phyloP scores from a whole-genome alignment of 1,140 invertebrate genomes.

The Sycophaga agraensis region DNA sequence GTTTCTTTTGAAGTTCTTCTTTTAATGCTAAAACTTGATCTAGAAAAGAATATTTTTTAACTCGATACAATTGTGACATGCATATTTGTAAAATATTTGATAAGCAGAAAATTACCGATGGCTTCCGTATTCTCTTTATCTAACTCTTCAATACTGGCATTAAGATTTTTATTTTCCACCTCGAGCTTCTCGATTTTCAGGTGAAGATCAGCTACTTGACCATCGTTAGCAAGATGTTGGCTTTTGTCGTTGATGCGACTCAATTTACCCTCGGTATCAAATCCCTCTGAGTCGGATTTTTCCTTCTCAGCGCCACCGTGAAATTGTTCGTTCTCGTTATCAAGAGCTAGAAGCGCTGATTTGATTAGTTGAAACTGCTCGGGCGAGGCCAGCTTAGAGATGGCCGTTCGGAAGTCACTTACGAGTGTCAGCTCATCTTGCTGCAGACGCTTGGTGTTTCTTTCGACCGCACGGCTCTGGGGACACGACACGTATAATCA shows the following conservation, averaged over 20 bases:
- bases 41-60: conserved; percentile 37
- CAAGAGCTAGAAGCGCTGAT: conserved; percentile 54
- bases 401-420: conserved; percentile 48
- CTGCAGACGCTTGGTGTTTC: conserved; percentile 46
- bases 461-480: conserved; percentile 49
- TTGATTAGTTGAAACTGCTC: conserved; percentile 51
- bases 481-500: no score
- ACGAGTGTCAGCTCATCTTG: conserved; percentile 46
- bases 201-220: conserved; percentile 35
- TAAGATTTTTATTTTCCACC: conserved; percentile 61
- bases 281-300: conserved; percentile 38
- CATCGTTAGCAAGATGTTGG: conserved; percentile 16
- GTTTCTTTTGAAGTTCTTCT: conserved; percentile 64
- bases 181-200: conserved; percentile 54
- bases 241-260: not conserved
- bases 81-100: not conserved
- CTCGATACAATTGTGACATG: no score
- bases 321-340: conserved; percentile 50
- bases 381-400: conserved; percentile 52
- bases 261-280: conserved; percentile 35
- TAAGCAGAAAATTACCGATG: conserved; percentile 51
- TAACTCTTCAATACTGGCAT: conserved; percentile 68
- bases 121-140: conserved; percentile 72
- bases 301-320: conserved; percentile 28
- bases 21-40: conserved; percentile 66